A percentile compares a stretch with the other conserved stretches of the same genome.
Conservation (phyloP, 2,113 vertebrate species). For the Carassius auratus region DNA sequence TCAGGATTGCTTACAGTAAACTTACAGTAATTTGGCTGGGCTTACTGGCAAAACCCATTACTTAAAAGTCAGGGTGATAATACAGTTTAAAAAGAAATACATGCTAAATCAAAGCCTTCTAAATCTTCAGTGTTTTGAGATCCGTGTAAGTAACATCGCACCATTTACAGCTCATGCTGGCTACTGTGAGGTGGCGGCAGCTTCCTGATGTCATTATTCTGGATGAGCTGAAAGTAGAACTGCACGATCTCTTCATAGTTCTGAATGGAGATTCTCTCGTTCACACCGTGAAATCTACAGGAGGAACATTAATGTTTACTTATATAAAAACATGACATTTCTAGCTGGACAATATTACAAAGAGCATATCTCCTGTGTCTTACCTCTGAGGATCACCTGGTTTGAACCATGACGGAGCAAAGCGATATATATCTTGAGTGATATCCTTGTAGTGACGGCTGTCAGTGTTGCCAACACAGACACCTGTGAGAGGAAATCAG, state of each 20-base stretch:
- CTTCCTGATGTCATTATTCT: conserved; percentile 82
- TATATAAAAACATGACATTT: background rate
- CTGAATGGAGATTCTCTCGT: conserved; percentile 88
- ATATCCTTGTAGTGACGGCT: conserved; percentile 86
- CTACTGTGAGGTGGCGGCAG: conserved; percentile 73
- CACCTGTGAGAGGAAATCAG: conserved; percentile 70
- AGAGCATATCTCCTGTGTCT: conserved; percentile 35
- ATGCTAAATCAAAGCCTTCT: background rate
- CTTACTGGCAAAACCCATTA: background rate
- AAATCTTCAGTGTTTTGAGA: background rate
- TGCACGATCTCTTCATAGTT: conserved; percentile 81
- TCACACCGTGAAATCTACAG: conserved; percentile 86
- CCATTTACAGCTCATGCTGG: conserved; percentile 80
- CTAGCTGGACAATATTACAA: too few species aligned
- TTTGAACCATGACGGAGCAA: conserved; percentile 78
- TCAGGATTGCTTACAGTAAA: background rate
- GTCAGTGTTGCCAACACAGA: conserved; percentile 89
- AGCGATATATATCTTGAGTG: conserved; percentile 83
- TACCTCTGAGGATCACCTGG: conserved; percentile 80
- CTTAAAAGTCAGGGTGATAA: background rate
- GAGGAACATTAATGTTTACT: background rate
- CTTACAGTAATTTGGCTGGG: background rate
- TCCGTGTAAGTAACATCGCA: background rate
- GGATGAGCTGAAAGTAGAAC: conserved; percentile 88
- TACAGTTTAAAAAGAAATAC: background rate